Evolutionary conservation across 2,888 invertebrate species (phyloP), one percentile per base, ranked within the genome.

Genomic region (Galeopsomyia nigrocyanea): DNA sequence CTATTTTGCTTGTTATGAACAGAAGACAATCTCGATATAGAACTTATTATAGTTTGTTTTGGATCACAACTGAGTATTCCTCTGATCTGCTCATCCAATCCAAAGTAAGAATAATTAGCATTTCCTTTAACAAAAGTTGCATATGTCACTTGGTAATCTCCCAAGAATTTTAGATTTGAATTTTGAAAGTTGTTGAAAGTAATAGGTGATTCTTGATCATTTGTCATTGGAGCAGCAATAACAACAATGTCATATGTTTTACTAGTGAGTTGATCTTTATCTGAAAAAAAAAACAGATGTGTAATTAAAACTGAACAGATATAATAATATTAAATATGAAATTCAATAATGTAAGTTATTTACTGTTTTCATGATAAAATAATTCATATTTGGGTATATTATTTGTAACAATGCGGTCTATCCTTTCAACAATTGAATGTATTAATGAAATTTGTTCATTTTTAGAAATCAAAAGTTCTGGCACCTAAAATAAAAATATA

Each of bases 221-320:
- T 75, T 9, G 88, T 88, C 50, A 90, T 81, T 0, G 91, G 91
- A 39, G 88, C 81, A 17, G 91, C 91, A 19, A 92, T 76, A 56
- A 92, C 87, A 2, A 92, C 88, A 70, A 89, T 86, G 78, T 91
- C 90, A 78, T 90, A 91, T 7, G 73, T 71, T 16, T 78, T 75
- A 26, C 78, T 80, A 56, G 78, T 78, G 56, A 70, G 39, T 61
- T 77, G 77, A 50, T 66, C 60, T 53, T 78, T 78, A 50, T 76
- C 85, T 85, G 62, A 17, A 77, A 77, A 63, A 77, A 63, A 50
- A 53, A 56, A 50, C n/a, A 7, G 47, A 56, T 57, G n/a, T 17
- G 16, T 56, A n/a, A 7, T 46, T 49, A 51, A 22, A 14, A n/a
- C 58, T 16, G 55, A 62, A 58, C 61, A 13, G 47, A 31, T 69